Percentiles rank a stretch among this genome's conserved stretches.
These are phyloP conservation scores for Ischnus inquisitorius DNA, from an alignment of 2,888 invertebrate genomes.

Conservation along the genomic window DNA sequence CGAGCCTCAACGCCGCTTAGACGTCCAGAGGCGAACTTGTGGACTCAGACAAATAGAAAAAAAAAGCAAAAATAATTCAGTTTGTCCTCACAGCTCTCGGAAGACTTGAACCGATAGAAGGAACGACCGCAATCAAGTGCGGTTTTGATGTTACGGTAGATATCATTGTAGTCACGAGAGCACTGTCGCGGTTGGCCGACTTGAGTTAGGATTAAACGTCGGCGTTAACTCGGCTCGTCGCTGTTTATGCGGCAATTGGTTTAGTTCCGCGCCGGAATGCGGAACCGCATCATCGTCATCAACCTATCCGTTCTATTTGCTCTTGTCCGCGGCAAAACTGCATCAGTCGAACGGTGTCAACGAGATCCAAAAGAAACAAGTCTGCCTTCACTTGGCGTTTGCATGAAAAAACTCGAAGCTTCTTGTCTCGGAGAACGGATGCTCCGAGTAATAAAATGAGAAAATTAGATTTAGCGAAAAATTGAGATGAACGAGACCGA, in stretches of 20 bases:
- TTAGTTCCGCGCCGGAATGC: slow-evolving; percentile 63
- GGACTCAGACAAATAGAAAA: not conserved
- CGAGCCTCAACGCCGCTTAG: slow-evolving; percentile 8
- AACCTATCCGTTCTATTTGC: slow-evolving; percentile 22
- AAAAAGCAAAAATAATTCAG: not conserved
- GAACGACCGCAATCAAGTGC: slow-evolving; percentile 21
- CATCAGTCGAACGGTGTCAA: slow-evolving; percentile 44
- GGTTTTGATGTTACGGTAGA: slow-evolving; percentile 40
- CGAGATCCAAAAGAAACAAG: slow-evolving; percentile 16
- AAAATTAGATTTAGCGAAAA: not conserved
- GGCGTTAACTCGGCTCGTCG: not conserved
- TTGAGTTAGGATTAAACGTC: slow-evolving; percentile 45
- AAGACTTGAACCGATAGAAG: not conserved
- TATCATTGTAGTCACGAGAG: slow-evolving; percentile 39
- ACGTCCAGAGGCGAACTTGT: not conserved
- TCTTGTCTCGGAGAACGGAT: not conserved
- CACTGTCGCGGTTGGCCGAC: slow-evolving; percentile 28
- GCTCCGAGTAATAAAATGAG: not conserved
- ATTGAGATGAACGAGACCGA: not conserved
- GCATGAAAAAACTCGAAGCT: not conserved
- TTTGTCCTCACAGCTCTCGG: not conserved
- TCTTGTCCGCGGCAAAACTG: slow-evolving; percentile 26
- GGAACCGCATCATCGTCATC: slow-evolving; percentile 61
- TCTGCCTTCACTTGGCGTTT: slow-evolving; percentile 31
- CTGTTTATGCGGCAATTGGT: slow-evolving; percentile 58